Evolutionary conservation across 30 jellyfish, hydroid and myxozoan genomes (phyloP).

Genomic region (Pseudorhiza aurosa): DNA sequence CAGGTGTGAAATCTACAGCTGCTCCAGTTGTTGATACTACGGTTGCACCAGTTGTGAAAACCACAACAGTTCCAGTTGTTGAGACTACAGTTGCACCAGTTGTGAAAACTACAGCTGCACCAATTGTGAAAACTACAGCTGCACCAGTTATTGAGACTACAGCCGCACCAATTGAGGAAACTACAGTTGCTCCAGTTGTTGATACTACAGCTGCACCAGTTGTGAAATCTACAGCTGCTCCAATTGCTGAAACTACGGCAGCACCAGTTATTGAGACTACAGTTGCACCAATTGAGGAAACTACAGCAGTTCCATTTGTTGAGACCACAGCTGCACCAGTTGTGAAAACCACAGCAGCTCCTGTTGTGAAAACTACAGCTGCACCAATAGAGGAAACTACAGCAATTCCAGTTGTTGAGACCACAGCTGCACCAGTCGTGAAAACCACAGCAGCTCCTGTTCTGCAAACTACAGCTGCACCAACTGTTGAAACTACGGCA

Average conservation of each 20-base stretch:
- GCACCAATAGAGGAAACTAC: background rate
- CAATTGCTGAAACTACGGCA: background rate
- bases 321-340: conserved; percentile 47
- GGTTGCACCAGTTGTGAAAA: background rate
- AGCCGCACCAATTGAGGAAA: conserved; percentile 25
- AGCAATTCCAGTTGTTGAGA: background rate
- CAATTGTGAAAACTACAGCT: conserved; percentile 19
- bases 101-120: conserved; percentile 18
- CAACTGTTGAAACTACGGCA: background rate
- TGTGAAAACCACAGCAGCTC: conserved; percentile 28
- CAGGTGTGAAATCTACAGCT: conserved; percentile 15
- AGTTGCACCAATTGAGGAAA: background rate
- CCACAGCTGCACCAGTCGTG: background rate
- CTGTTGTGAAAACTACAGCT: background rate
- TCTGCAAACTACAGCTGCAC: conserved; percentile 19
- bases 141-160: conserved; percentile 19
- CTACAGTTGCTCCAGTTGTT: conserved; percentile 26
- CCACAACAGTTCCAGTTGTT: conserved; percentile 8
- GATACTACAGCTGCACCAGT: conserved; percentile 17
- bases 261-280: conserved; percentile 2
- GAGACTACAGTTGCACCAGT: conserved; percentile 3
- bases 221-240: conserved; percentile 6
- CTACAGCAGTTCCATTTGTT: conserved; percentile 11
- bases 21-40: conserved; percentile 3
- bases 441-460: conserved; percentile 10